A percentile compares a stretch with the other conserved stretches of the same genome.
phyloP scores from a whole-genome alignment of 2,888 invertebrate species.

The Oligia latruncula region DNA sequence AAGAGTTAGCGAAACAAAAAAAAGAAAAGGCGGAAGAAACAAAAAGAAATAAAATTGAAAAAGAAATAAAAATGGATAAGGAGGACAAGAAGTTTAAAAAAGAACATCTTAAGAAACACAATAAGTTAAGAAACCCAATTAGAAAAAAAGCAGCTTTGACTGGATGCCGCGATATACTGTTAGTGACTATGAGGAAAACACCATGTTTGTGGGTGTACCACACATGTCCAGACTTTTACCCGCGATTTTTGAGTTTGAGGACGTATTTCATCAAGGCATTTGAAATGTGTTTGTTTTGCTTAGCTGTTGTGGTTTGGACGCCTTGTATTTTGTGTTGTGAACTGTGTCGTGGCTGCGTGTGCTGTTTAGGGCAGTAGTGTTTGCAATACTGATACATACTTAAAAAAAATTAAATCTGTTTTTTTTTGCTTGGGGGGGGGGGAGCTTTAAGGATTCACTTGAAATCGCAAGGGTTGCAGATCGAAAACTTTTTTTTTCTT shows the following conservation, averaged over 20 bases:
- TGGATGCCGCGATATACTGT: slow-evolving; percentile 72
- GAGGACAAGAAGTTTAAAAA: slow-evolving; percentile 59
- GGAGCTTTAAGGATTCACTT: background rate
- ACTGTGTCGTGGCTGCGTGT: slow-evolving; percentile 70
- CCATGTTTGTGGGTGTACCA: slow-evolving; percentile 81
- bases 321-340: slow-evolving; percentile 78
- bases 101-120: slow-evolving; percentile 42
- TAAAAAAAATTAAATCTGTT: too few species aligned
- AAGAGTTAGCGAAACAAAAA: slow-evolving; percentile 7
- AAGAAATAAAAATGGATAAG: slow-evolving; percentile 20
- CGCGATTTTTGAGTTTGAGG: slow-evolving; percentile 74
- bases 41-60: too few species aligned
- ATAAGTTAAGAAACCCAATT: too few species aligned
- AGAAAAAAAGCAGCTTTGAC: slow-evolving; percentile 67
- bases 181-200: slow-evolving; percentile 74
- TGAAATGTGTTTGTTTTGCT: slow-evolving; percentile 70
- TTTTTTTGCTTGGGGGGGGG: too few species aligned
- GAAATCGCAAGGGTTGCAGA: background rate
- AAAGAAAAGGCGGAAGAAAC: slow-evolving; percentile 14
- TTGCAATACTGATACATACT: background rate
- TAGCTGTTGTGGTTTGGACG: slow-evolving; percentile 76
- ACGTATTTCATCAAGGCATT: slow-evolving; percentile 66
- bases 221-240: slow-evolving; percentile 77
- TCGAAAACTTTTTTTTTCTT: too few species aligned
- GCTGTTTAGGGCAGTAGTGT: slow-evolving; percentile 69